Evolutionary conservation across 2,113 vertebrate species (phyloP), one percentile per base, ranked within the genome.

Genomic region (Barbus barbus): DNA sequence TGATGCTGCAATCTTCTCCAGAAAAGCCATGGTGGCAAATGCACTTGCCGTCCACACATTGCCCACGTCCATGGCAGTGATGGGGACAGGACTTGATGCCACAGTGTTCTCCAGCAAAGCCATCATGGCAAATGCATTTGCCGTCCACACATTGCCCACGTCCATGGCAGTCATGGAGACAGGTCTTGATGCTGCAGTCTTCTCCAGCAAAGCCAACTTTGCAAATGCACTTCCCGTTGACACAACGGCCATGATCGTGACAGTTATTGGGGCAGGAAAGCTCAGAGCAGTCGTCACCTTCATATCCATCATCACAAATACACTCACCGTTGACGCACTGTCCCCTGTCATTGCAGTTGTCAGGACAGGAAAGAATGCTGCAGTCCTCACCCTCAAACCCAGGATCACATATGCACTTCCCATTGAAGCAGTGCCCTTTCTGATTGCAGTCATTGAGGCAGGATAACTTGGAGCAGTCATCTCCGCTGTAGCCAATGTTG

Each of bases 401-500:
- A 0, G 95, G 95, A 0, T 97, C 95, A 58, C 98, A 99, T 81
- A 97, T 82, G 24, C 98, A 99, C 16, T 2, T 94, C 0, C 97
- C 97, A 0, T 90, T 86, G 12, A 96, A 22, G 36, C 98, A 99
- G 85, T 94, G 96, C n/a, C 98, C 98, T 0, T 85, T 94, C 83
- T 94, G 75, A 60, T 94, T 94, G 83, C 98, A 99, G 75, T 98
- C 94, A 0, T 92, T 89, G 0, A 95, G 97, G 74, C 97, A 99
- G 26, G 94, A 92, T 83, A 92, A 91, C 84, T 96, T 93, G 0
- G 95, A 91, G 87, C 98, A 99, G 90, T 99, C 97, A 0, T 95
- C 95, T 0, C 97, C 97, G 0, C 93, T 87, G 0, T 97, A 99
- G 71, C 96, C 96, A 0, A 92, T 92, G 0, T 95, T 77, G 44